Base-by-base conservation (phyloP, 2,888 invertebrate species). In the Clivina fossor region DNA sequence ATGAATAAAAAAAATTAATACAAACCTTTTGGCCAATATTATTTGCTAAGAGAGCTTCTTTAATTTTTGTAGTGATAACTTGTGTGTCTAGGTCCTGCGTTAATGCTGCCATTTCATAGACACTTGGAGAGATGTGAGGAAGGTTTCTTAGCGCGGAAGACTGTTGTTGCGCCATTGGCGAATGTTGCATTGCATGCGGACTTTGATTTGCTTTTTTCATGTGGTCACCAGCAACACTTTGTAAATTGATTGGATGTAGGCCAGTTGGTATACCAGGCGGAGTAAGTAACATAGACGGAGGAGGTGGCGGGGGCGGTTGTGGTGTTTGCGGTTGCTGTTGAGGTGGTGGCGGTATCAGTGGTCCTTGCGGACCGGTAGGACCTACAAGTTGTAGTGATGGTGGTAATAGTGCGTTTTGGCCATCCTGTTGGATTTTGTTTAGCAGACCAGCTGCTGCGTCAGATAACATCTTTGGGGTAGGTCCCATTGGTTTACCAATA, bases 21-120 rank as follows among this genome's bases (percentile, higher is more conserved):
- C 64, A 66, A 71, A 87, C 82, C 80, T 97, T 97, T 75, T 98
- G 98, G 2, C 97, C 97, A 63, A 98, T 94, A 70, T 97, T 97
- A 73, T 97, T 96, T 30, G 96, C 95, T 48, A 97, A 78, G 7
- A 98, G 78, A 0, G 96, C 94, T 73, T 97, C 97, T 71, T 97
- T 98, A 71, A 97, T 96, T 74, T 93, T 93, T 5, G 94, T 94
- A 2, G 97, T 97, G 66, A 97, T 93, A 15, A 89, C 86, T 71
- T 96, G 93, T 1, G 98, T 98, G 74, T 98, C 97, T 60, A 98
- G 81, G 72, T 96, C 96, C 67, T 93, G 93, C 7, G 96, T 96
- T 35, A 96, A 80, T 3, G 96, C 96, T 1, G 96, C 95, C 90
- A 96, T 93, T 75, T 97, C 96, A 73, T 96, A 94, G 11, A 96